phyloP scores from a whole-genome alignment of 53 echinoderm and acorn worm genomes.

The Actinopyga echinites region DNA sequence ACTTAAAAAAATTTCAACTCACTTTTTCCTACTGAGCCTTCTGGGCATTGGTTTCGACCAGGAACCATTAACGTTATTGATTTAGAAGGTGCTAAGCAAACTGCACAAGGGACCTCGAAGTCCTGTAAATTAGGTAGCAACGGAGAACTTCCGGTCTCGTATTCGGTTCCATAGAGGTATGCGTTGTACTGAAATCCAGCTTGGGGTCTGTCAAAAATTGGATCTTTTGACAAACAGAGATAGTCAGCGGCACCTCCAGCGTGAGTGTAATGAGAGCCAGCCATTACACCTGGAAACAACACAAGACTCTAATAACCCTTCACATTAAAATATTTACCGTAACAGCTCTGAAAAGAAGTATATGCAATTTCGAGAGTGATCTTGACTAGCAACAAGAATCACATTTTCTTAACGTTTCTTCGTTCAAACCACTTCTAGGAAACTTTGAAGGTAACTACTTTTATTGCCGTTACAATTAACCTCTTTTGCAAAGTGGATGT shows the following conservation, averaged over 20 bases:
- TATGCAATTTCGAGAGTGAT: too few species aligned
- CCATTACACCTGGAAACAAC: slow-evolving; percentile 29
- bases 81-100: slow-evolving; percentile 40
- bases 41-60: slow-evolving; percentile 40
- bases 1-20: background rate
- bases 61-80: slow-evolving; percentile 42
- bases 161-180: slow-evolving; percentile 25
- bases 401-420: too few species aligned
- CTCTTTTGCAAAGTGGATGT: too few species aligned
- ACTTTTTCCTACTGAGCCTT: background rate
- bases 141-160: slow-evolving; percentile 32
- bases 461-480: too few species aligned
- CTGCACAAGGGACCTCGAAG: slow-evolving; percentile 41
- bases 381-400: too few species aligned
- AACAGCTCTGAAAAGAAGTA: too few species aligned
- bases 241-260: slow-evolving; percentile 32
- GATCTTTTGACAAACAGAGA: slow-evolving; percentile 12
- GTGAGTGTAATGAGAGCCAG: slow-evolving; percentile 34
- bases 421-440: too few species aligned
- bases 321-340: too few species aligned
- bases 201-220: slow-evolving; percentile 1
- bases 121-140: slow-evolving; percentile 5
- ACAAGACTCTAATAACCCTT: too few species aligned
- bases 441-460: too few species aligned
- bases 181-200: background rate